Percentiles rank a stretch among this genome's conserved stretches.
phyloP scores from a whole-genome alignment of 2,113 vertebrate genomes.

The Microtus montanus region DNA sequence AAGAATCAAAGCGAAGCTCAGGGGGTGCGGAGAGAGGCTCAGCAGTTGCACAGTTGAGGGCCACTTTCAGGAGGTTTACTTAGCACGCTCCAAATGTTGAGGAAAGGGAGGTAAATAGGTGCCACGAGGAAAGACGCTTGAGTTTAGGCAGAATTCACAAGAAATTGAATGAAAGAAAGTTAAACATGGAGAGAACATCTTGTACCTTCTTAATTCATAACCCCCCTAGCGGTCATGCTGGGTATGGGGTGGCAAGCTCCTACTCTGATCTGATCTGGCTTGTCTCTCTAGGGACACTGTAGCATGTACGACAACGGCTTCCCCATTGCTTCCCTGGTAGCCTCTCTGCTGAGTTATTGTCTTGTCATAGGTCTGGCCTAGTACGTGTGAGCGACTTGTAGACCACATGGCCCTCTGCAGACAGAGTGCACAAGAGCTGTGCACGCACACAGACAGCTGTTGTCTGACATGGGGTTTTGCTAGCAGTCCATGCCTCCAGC shows the following conservation, averaged over 20 bases:
- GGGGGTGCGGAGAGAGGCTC: background rate
- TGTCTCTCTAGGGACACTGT: background rate
- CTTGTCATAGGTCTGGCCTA: background rate
- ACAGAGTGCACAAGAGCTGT: background rate
- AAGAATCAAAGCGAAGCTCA: background rate
- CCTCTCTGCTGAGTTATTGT: background rate
- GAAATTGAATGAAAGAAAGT: background rate
- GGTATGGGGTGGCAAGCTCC: background rate
- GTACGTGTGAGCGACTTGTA: background rate
- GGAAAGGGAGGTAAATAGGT: background rate
- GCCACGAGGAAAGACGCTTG: background rate
- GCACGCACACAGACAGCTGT: background rate
- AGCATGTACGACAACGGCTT: background rate
- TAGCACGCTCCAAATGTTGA: background rate
- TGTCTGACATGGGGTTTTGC: background rate
- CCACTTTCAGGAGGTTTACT: background rate
- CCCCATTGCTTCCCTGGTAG: background rate
- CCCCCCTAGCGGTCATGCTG: background rate
- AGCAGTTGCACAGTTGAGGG: background rate
- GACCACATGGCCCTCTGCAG: background rate
- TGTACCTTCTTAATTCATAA: background rate
- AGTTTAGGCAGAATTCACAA: too few species aligned
- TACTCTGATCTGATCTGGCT: background rate
- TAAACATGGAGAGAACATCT: background rate
- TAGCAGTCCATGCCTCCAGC: background rate